Percentiles rank a stretch among this genome's conserved stretches.
Conservation (phyloP, 2,113 vertebrate genomes). For the Percina caprodes region DNA sequence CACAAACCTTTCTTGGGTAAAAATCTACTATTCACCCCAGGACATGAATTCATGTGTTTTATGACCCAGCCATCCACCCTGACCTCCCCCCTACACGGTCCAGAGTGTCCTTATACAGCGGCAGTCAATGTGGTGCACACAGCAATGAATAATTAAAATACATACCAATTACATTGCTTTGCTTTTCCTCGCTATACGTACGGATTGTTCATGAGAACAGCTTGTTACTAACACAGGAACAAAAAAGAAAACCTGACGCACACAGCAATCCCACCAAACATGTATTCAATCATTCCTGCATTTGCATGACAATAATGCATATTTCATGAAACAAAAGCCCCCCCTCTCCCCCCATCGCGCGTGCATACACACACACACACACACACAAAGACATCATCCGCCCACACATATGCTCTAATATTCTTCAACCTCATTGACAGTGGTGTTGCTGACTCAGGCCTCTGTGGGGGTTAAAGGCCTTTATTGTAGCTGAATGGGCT, state of each 20-base stretch:
- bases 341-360: not conserved
- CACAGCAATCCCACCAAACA: constrained; percentile 3
- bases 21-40: too few species aligned
- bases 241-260: constrained; percentile 23
- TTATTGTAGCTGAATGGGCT: constrained; percentile 65
- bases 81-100: too few species aligned
- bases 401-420: constrained; percentile 56
- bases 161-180: too few species aligned
- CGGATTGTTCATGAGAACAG: too few species aligned
- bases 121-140: too few species aligned
- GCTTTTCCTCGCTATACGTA: too few species aligned
- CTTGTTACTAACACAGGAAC: constrained; percentile 32
- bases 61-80: too few species aligned
- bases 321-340: constrained; percentile 47
- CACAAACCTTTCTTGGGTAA: too few species aligned
- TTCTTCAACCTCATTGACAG: constrained; percentile 58
- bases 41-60: too few species aligned
- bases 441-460: constrained; percentile 71
- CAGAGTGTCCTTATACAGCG: too few species aligned
- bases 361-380: constrained; percentile 7
- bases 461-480: constrained; percentile 60
- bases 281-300: constrained; percentile 45
- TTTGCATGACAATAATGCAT: constrained; percentile 59
- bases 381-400: constrained; percentile 24
- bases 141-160: too few species aligned